Base-by-base conservation (phyloP, 2,797 vertebrate genomes). In the Schizopygopsis pylzovi region DNA sequence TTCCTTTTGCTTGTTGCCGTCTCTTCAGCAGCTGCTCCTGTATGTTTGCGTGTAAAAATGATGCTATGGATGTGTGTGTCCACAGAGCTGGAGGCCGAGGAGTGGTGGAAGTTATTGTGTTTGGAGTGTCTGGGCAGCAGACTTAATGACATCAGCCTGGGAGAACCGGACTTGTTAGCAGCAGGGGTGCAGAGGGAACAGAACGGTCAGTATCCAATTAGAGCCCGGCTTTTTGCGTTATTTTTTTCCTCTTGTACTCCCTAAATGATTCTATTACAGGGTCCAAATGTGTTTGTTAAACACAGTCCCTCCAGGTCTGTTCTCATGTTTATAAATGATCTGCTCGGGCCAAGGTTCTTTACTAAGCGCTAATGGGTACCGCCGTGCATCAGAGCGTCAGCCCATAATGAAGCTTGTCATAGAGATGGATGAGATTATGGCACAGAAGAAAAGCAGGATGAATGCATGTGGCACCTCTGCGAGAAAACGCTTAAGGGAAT, bases 21-120 rank as follows among this genome's bases (percentile, higher is more conserved):
- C 54, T 73, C 11, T 37, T 61, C 15, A 67, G 7, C 43, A 43
- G 33, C 0, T 56, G n/a, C 75, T 79, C 52, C 1, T 72, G 81
- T 82, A 76, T 81, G 71, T 81, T 25, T 82, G 83, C 70, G 72
- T 75, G 28, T 87, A 67, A 86, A 73, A 84, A 75, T 87, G 56
- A 81, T 63, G 85, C 22, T 86, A 37, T 81, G 77, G 22, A 80
- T 80, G 80, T 80, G 84, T 80, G 76, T 88, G 71, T 84, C 81
- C 89, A 89, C 93, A 99, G 98, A 99, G 92, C 94, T 99, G 92
- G 98, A 99, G 91, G 98, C 98, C 0, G 98, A 99, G 92, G 98
- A 99, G 86, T 99, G 98, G 98, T 99, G 97, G 91, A 99, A 99
- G 90, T 96, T 98, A 90, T 96, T 99, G 89, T 99, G 97, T 86